These are phyloP conservation scores for Pterobdella sp. DNA, from an alignment of 2,888 invertebrate genomes.

Conservation along the genomic window DNA sequence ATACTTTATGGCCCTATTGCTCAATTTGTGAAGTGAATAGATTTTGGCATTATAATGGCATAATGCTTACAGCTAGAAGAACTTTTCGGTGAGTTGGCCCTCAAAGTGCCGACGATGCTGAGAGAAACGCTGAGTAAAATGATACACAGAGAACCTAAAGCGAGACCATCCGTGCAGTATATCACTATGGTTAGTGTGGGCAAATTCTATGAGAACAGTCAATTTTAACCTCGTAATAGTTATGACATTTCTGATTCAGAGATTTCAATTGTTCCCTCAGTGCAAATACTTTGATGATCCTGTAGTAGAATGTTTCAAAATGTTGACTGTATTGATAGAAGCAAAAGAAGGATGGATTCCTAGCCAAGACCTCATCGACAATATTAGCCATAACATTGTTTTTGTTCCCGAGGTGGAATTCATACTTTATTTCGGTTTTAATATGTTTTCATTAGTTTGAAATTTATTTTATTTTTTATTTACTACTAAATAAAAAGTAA, in stretches of 20 bases:
- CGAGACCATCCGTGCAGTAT: conserved; percentile 81
- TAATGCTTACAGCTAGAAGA: conserved; percentile 64
- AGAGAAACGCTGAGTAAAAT: conserved; percentile 77
- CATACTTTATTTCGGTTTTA: no score
- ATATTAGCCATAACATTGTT: conserved; percentile 6
- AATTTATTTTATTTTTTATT: no score
- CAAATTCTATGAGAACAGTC: no score
- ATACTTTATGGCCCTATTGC: no score
- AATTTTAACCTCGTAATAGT: no score
- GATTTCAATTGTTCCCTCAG: no score
- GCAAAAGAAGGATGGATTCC: conserved; percentile 70
- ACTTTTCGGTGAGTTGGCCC: conserved; percentile 68
- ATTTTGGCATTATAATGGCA: neutral
- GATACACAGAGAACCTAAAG: conserved; percentile 71
- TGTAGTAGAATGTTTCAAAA: conserved; percentile 81
- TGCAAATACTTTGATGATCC: conserved; percentile 64
- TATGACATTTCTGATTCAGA: no score
- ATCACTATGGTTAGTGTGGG: conserved; percentile 66
- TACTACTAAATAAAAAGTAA: no score
- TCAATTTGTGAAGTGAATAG: no score
- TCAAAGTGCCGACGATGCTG: conserved; percentile 70
- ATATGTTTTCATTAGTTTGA: no score
- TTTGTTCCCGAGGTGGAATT: conserved; percentile 20
- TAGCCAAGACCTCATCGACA: conserved; percentile 18
- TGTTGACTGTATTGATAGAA: conserved; percentile 74